Percentiles rank a stretch among this genome's conserved stretches.
These are phyloP conservation scores for Platorchestia sp. DNA, from an alignment of 1,140 invertebrate species.

Conservation along the genomic window DNA sequence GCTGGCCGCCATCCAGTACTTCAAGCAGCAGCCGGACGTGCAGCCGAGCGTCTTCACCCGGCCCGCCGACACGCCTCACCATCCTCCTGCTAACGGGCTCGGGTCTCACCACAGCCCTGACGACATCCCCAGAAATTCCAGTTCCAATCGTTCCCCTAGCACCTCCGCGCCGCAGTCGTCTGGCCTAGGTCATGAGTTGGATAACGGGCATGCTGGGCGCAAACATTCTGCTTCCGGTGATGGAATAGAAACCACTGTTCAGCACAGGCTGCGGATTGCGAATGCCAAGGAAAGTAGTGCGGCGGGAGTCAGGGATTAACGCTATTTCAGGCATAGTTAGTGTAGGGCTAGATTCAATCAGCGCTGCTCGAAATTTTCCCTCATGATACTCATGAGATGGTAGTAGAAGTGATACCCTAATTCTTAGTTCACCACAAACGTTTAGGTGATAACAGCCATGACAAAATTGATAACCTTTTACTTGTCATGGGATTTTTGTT, in stretches of 20 bases:
- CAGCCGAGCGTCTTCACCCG: slow-evolving; percentile 24
- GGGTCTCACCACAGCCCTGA: neutral
- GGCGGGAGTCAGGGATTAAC: neutral
- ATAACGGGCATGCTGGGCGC: neutral
- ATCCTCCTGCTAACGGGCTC: neutral
- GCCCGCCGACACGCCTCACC: neutral
- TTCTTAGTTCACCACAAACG: neutral
- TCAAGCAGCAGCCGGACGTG: slow-evolving; percentile 68
- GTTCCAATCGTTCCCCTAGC: neutral
- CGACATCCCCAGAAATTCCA: neutral
- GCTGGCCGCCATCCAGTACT: slow-evolving; percentile 73
- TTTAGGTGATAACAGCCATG: neutral
- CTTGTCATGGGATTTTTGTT: neutral
- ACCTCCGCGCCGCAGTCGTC: neutral
- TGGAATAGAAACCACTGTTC: neutral
- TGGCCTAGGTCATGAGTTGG: neutral
- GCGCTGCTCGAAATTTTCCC: too few relatives aligned
- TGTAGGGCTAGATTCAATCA: neutral
- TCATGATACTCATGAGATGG: too few relatives aligned
- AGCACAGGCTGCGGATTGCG: neutral
- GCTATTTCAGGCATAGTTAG: neutral
- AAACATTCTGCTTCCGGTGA: neutral
- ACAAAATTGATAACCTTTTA: neutral
- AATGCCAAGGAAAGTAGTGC: neutral
- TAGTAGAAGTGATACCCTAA: neutral